These are phyloP conservation scores for Phyto melanocephala DNA, from an alignment of 2,888 invertebrate genomes.

Conservation along the genomic window DNA sequence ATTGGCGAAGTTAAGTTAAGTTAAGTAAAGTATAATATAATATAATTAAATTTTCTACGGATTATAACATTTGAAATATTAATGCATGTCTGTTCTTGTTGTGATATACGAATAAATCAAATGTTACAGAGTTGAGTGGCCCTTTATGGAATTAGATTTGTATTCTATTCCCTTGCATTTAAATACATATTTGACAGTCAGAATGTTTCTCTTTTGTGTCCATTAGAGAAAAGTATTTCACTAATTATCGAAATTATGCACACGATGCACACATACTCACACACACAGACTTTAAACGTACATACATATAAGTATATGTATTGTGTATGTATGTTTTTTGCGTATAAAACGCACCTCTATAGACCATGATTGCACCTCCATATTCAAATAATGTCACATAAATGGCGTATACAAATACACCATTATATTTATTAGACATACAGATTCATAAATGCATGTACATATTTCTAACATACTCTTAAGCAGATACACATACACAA, in stretches of 20 bases:
- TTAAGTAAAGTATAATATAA: conserved; percentile 45
- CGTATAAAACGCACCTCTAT: conserved; percentile 29
- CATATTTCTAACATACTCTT: not conserved
- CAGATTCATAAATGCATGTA: conserved; percentile 18
- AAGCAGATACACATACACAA: not conserved
- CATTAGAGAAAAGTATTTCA: conserved; percentile 65
- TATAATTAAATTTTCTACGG: conserved; percentile 63
- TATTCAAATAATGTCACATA: conserved; percentile 54
- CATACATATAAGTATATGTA: not conserved
- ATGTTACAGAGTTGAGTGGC: conserved; percentile 64
- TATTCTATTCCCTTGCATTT: conserved; percentile 60
- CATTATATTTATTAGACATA: conserved; percentile 4
- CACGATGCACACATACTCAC: conserved; percentile 30
- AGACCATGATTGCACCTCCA: conserved; percentile 48
- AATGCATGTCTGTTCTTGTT: conserved; percentile 61
- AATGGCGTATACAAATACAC: conserved; percentile 44
- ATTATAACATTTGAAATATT: conserved; percentile 65
- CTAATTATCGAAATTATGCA: conserved; percentile 66
- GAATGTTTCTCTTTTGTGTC: conserved; percentile 63
- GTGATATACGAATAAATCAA: conserved; percentile 63
- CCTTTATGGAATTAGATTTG: conserved; percentile 64
- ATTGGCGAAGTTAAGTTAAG: too few species aligned
- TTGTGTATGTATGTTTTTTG: not conserved
- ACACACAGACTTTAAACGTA: not conserved
- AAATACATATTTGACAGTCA: conserved; percentile 63